Percentiles rank a stretch among this genome's conserved stretches.
These are phyloP conservation scores for Oreotragus oreotragus DNA, from an alignment of 2,113 vertebrate species.

Conservation along the genomic window DNA sequence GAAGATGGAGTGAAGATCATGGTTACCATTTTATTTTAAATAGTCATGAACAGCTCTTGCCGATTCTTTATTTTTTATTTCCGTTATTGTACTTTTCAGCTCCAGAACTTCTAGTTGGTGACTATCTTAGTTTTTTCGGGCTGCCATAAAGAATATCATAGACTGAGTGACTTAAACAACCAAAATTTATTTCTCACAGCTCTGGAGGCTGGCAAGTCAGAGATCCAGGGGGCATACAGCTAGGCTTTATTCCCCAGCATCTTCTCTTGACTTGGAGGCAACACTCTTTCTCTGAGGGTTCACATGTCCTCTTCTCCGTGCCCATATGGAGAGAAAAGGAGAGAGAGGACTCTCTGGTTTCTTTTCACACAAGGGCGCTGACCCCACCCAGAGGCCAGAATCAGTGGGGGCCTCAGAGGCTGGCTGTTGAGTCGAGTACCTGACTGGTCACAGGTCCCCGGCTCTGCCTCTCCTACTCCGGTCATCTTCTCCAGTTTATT, in stretches of 20 bases:
- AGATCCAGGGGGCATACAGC: too few species aligned
- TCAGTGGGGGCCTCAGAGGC: rapidly evolving
- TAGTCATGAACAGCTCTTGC: neutral
- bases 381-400: neutral
- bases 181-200: neutral
- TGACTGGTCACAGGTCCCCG: neutral
- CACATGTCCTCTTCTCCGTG: neutral
- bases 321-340: neutral
- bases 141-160: neutral
- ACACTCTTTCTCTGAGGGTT: neutral
- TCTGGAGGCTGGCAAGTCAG: neutral
- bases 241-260: neutral
- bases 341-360: rapidly evolving
- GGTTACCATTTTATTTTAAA: neutral
- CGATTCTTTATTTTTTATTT: neutral
- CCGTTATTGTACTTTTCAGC: neutral
- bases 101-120: neutral
- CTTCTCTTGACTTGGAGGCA: neutral
- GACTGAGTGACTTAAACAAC: neutral
- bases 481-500: too few species aligned
- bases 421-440: too few species aligned
- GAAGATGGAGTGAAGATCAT: neutral
- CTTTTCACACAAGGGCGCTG: neutral
- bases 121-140: neutral
- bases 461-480: neutral